Evolutionary conservation across 2,797 vertebrate genomes (phyloP).

Genomic region (Nyctalus aviator): DNA sequence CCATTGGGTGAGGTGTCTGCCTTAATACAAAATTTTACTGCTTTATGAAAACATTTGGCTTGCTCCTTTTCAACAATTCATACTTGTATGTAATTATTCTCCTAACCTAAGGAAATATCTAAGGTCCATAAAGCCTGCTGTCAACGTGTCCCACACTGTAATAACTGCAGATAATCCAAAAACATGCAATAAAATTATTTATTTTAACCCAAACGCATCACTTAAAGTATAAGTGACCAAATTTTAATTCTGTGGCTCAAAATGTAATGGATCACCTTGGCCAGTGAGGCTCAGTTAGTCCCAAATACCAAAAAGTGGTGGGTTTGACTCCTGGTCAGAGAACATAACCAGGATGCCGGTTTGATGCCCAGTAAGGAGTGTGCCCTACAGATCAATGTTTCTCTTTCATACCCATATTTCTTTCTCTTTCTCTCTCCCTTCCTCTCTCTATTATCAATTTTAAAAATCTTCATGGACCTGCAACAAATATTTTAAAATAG

Average conservation of each 20-base stretch:
- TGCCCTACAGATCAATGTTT: background rate
- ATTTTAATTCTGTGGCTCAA: slow-evolving; percentile 33
- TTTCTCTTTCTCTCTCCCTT: background rate
- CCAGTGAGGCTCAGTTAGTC: background rate
- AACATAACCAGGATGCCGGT: background rate
- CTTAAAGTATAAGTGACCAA: slow-evolving; percentile 1
- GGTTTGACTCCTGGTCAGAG: background rate
- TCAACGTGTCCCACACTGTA: slow-evolving; percentile 28
- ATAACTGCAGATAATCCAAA: slow-evolving; percentile 35
- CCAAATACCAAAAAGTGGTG: background rate
- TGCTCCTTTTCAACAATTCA: background rate
- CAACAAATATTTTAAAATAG: slow-evolving; percentile 44
- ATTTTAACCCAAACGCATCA: slow-evolving; percentile 43
- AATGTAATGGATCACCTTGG: background rate
- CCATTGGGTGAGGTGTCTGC: background rate
- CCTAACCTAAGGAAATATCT: slow-evolving; percentile 6
- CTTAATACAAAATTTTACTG: background rate
- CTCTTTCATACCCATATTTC: background rate
- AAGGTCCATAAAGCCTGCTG: background rate
- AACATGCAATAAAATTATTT: background rate
- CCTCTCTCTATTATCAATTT: background rate
- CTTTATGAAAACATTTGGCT: slow-evolving; percentile 13
- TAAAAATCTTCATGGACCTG: background rate
- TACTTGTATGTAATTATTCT: slow-evolving; percentile 38
- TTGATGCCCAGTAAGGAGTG: background rate